These are phyloP conservation scores for Leptothorax acervorum DNA, from an alignment of 2,888 invertebrate genomes.

Conservation along the genomic window DNA sequence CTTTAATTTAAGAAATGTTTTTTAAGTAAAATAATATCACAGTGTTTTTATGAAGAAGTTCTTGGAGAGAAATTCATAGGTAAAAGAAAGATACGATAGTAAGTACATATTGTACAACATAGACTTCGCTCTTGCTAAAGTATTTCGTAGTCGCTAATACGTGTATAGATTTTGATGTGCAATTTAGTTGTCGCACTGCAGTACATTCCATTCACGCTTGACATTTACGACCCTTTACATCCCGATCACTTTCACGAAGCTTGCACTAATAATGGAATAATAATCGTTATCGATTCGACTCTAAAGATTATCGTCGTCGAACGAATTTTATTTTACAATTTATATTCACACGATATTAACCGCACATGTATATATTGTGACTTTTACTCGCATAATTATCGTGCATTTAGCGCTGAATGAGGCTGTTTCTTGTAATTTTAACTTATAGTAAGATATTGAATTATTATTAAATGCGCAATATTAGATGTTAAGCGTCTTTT, in stretches of 20 bases:
- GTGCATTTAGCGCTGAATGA: constrained; percentile 24
- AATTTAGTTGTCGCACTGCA: constrained; percentile 36
- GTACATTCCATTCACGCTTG: constrained; percentile 35
- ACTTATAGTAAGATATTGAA: not conserved
- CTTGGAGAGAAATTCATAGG: constrained; percentile 11
- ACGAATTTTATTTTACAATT: constrained; percentile 36
- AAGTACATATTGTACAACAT: not conserved
- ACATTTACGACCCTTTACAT: constrained; percentile 24
- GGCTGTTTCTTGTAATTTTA: not conserved
- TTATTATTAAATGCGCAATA: not conserved
- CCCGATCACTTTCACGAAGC: constrained; percentile 45
- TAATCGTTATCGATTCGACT: constrained; percentile 64
- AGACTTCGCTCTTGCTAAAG: constrained; percentile 12
- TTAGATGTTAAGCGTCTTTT: not conserved
- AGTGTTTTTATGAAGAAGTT: constrained; percentile 13
- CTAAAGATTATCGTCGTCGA: not conserved
- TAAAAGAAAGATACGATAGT: constrained; percentile 30
- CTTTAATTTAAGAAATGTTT: not conserved
- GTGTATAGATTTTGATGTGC: constrained; percentile 41
- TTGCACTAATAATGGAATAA: constrained; percentile 74
- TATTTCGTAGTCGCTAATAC: constrained; percentile 21
- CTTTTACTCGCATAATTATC: constrained; percentile 10
- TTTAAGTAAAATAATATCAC: not conserved
- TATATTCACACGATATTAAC: constrained; percentile 41
- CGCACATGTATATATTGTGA: constrained; percentile 27